phyloP scores from a whole-genome alignment of 1,140 invertebrate genomes.

The Anoplophora glabripennis region DNA sequence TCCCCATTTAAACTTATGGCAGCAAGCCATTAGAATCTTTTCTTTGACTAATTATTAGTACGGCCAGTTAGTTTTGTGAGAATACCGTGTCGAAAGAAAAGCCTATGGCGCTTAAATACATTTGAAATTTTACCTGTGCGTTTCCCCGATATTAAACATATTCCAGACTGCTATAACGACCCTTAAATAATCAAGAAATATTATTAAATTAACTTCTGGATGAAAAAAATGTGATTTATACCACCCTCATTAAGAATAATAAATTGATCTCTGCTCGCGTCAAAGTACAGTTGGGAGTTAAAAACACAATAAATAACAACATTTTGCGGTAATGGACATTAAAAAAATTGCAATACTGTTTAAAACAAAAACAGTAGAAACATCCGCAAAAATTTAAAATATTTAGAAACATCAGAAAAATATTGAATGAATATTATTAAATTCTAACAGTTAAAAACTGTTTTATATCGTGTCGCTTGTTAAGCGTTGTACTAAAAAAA shows the following conservation, averaged over 20 bases:
- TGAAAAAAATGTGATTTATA: conserved; percentile 20
- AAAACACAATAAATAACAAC: no score
- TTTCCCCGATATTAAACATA: conserved; percentile 6
- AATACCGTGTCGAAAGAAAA: conserved; percentile 22
- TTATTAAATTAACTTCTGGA: conserved; percentile 22
- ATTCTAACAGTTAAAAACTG: no score
- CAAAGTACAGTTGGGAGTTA: not conserved
- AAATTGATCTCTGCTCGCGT: conserved; percentile 14
- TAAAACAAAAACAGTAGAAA: no score
- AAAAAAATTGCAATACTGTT: no score
- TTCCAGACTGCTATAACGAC: not conserved
- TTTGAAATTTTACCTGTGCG: conserved; percentile 12
- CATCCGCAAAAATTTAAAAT: no score
- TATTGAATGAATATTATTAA: no score
- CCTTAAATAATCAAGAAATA: conserved; percentile 23
- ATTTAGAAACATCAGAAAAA: no score
- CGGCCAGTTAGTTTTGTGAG: conserved; percentile 16
- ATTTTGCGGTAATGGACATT: no score
- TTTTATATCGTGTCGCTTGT: not conserved
- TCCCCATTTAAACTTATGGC: no score
- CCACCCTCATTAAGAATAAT: conserved; percentile 9
- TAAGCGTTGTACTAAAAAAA: not conserved
- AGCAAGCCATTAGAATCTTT: not conserved
- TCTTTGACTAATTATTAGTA: conserved; percentile 19
- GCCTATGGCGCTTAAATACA: conserved; percentile 11